Percentiles rank a stretch among this genome's conserved stretches.
These are phyloP conservation scores for Odontothrips loti DNA, from an alignment of 2,888 invertebrate genomes.

Conservation along the genomic window DNA sequence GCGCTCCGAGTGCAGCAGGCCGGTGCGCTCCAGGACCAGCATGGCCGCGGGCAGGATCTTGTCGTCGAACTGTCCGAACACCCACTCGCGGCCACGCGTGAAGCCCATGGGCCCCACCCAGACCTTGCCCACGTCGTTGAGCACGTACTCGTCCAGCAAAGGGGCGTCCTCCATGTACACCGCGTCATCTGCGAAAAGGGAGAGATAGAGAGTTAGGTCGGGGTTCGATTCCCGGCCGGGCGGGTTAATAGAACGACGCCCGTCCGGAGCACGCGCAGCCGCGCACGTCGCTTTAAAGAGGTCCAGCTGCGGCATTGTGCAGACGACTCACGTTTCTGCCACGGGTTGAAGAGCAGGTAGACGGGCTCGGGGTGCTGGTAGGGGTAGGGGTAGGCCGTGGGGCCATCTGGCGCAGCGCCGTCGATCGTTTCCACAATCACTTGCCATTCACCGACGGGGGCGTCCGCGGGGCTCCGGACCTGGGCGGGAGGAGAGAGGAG, in stretches of 20 bases:
- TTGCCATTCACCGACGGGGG: constrained; percentile 65
- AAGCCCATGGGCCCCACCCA: constrained; percentile 74
- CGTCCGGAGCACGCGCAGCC: too few species aligned
- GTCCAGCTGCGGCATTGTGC: background rate
- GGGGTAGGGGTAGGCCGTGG: constrained; percentile 38
- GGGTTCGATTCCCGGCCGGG: background rate
- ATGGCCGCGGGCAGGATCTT: constrained; percentile 65
- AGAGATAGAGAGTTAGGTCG: background rate
- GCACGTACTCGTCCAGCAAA: constrained; percentile 69
- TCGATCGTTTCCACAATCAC: constrained; percentile 59
- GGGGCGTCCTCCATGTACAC: constrained; percentile 68
- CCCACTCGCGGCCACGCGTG: constrained; percentile 74
- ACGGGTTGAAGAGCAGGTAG: constrained; percentile 77
- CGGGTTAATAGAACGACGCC: too few species aligned
- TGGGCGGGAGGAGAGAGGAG: constrained; percentile 41
- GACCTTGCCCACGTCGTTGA: constrained; percentile 79
- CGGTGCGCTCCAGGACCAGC: constrained; percentile 65
- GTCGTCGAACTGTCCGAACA: constrained; percentile 76
- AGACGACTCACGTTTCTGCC: constrained; percentile 63
- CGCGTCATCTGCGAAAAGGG: constrained; percentile 58
- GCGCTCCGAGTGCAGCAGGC: constrained; percentile 55
- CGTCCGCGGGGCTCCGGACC: constrained; percentile 61
- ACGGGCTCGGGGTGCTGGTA: constrained; percentile 63
- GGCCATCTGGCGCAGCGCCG: constrained; percentile 34
- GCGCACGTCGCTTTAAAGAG: too few species aligned